Evolutionary conservation across 1,140 invertebrate species (phyloP).

Genomic region (Bombyx mori): ASM3026992v2 NC_085111.1:13076501-13077000

Average conservation of each 20-base stretch:
- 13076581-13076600: too few species aligned
- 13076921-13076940: neutral
- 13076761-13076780: constrained; percentile 42
- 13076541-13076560: too few species aligned
- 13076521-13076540: too few species aligned
- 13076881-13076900: constrained; percentile 9
- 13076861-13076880: constrained; percentile 58
- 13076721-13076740: constrained; percentile 38
- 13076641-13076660: too few species aligned
- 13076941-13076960: too few species aligned
- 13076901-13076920: neutral
- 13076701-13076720: constrained; percentile 36
- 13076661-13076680: constrained; percentile 20
- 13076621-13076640: too few species aligned
- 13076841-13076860: constrained; percentile 50
- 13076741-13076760: constrained; percentile 49
- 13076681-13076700: constrained; percentile 48
- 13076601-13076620: too few species aligned
- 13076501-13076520: too few species aligned
- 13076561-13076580: too few species aligned
- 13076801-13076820: constrained; percentile 44
- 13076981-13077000: too few species aligned
- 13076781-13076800: constrained; percentile 38
- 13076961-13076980: too few species aligned
- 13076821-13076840: constrained; percentile 51